Conservation (phyloP, 2,113 vertebrate species). For the Rhadina sibilatrix region DNA sequence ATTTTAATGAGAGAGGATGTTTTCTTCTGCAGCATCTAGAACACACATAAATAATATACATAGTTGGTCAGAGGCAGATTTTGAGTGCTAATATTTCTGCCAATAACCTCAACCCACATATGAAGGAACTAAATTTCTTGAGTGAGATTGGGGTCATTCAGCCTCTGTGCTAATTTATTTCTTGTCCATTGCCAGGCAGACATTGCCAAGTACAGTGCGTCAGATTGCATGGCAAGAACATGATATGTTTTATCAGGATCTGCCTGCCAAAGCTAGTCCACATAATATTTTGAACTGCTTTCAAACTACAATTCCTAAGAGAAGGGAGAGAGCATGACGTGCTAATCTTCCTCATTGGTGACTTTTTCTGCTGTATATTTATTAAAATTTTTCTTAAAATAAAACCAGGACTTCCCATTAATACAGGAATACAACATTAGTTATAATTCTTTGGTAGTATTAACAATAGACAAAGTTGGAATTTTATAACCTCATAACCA, state of each 20-base stretch:
- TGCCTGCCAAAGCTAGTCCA: conserved; percentile 1
- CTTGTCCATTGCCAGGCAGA: background rate
- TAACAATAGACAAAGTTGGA: background rate
- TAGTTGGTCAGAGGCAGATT: background rate
- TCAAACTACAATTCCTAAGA: background rate
- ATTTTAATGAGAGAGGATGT: background rate
- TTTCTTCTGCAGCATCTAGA: background rate
- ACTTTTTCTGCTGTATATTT: background rate
- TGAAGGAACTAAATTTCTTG: background rate
- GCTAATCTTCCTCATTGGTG: background rate
- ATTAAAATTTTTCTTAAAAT: background rate
- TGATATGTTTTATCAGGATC: conserved; percentile 1
- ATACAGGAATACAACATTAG: background rate
- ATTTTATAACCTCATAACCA: background rate
- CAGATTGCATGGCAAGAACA: background rate
- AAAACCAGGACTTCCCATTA: background rate
- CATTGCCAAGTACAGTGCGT: background rate
- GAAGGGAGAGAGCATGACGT: background rate
- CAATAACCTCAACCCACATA: background rate
- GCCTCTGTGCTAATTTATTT: conserved; percentile 27
- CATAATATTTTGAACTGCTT: background rate
- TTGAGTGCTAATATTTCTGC: background rate
- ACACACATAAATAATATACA: background rate
- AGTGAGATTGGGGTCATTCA: background rate
- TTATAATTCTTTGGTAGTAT: background rate